Percentiles rank a stretch among this genome's conserved stretches.
phyloP scores from a whole-genome alignment of 2,888 invertebrate genomes.

The Steinernema scapterisci region DNA sequence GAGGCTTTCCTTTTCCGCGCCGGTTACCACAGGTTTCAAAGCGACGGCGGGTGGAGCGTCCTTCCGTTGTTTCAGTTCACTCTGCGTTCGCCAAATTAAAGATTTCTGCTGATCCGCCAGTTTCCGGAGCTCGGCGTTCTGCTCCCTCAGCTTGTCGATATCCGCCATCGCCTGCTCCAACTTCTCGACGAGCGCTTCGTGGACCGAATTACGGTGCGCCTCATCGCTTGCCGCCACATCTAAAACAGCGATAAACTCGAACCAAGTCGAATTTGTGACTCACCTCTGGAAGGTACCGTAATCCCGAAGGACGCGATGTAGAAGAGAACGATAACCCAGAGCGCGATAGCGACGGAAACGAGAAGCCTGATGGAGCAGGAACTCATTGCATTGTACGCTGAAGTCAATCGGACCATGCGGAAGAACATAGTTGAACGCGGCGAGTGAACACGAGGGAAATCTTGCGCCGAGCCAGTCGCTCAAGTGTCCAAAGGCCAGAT shows the following conservation, averaged over 20 bases:
- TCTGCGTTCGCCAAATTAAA: slow-evolving; percentile 5
- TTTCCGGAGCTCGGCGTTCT: slow-evolving; percentile 19
- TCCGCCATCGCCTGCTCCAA: slow-evolving; percentile 3
- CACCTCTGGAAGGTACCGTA: slow-evolving; percentile 16
- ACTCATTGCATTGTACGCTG: slow-evolving; percentile 30
- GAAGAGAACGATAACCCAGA: slow-evolving; percentile 38
- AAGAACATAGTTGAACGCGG: slow-evolving; percentile 2
- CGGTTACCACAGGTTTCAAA: neutral
- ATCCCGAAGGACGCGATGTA: slow-evolving; percentile 21
- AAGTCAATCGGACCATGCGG: neutral
- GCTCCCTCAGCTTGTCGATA: slow-evolving; percentile 15
- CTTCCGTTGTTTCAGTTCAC: neutral
- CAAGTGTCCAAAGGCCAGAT: slow-evolving; percentile 20
- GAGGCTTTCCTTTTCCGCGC: neutral
- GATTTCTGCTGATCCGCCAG: slow-evolving; percentile 13
- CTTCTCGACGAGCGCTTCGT: slow-evolving; percentile 24
- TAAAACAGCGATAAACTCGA: neutral
- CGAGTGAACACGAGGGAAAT: neutral
- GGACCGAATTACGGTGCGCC: neutral
- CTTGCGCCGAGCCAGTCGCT: neutral
- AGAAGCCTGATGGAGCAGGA: slow-evolving; percentile 14
- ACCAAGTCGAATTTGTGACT: neutral
- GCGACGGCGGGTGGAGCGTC: neutral
- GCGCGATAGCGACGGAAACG: slow-evolving; percentile 34
- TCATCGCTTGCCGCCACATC: neutral